Base-by-base conservation (phyloP, 2,888 invertebrate genomes). In the Diabrotica balteata region DNA sequence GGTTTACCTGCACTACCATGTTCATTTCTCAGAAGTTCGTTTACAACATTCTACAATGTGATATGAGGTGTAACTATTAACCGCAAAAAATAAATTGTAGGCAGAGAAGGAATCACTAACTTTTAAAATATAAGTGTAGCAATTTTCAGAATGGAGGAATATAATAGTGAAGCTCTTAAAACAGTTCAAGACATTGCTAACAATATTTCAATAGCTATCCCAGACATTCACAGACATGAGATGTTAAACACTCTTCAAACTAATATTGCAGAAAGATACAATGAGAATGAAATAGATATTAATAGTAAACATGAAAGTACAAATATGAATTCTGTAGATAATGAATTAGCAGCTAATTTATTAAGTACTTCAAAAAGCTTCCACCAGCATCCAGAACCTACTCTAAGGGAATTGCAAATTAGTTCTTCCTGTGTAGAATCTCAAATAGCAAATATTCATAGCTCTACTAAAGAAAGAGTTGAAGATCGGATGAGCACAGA, bases 391-490 rank as follows among this genome's bases (percentile, higher is more conserved):
- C 32, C 32, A 32, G 32, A 32, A 32, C 32, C 32, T 32, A 32
- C 32, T 32, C 4, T 5, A 32, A 32, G 32, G 4, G 43, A 22
- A 55, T 57, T 58, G 8, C 44, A 57, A 11, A 53, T 32, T 11
- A 50, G 11, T 46, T 22, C 46, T 51, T 51, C 66, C 9, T 42
- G 50, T 60, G 57, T 66, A 67, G 60, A 70, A 59, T 59, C 64
- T 57, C 67, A 66, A 63, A 53, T 66, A 47, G 62, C 64, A 47
- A 67, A 59, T 57, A 44, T 65, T 50, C 65, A 64, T 55, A 61
- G 67, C 46, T 66, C 73, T 59, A 46, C 69, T 62, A 71, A 63
- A 66, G 70, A 73, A 55, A 72, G 68, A 68, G 69, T 73, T 61
- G 64, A 75, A 53, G 74, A 75, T 60, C 60, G 67, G 5, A 46